Conservation (phyloP, 1,140 invertebrate genomes). For the Leptoteleia sp. region DNA sequence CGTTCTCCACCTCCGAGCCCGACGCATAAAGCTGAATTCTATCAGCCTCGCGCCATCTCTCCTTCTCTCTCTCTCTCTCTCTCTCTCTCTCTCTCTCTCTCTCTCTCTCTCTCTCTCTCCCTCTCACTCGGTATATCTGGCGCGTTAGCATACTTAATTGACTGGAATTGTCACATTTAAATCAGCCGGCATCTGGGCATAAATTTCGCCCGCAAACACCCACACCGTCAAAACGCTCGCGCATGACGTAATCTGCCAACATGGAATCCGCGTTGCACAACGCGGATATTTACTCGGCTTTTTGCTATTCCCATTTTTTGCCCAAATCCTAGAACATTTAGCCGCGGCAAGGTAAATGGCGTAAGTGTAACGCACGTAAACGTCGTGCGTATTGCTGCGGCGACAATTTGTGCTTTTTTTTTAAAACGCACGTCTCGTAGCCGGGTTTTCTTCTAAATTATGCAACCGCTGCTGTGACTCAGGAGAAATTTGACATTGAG, state of each 20-base stretch:
- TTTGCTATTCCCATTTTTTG: conserved; percentile 13
- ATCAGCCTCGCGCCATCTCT: conserved; percentile 49
- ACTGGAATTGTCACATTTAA: conserved; percentile 64
- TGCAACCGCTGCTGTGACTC: no score
- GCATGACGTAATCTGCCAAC: conserved; percentile 25
- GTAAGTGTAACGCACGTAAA: no score
- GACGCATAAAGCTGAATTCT: conserved; percentile 48
- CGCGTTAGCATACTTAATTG: conserved; percentile 60
- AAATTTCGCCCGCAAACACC: conserved; percentile 57
- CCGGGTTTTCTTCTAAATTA: no score
- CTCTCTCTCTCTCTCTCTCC: conserved; percentile 5
- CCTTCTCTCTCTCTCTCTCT: no score
- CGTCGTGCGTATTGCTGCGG: no score
- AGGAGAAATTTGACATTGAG: no score
- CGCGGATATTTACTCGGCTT: conserved; percentile 10
- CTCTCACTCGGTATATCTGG: conserved; percentile 41
- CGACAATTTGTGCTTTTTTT: no score
- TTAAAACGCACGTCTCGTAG: no score
- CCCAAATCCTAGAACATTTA: neutral
- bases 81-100: no score
- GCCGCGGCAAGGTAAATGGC: no score
- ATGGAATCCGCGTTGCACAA: conserved; percentile 46
- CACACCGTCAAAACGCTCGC: conserved; percentile 47
- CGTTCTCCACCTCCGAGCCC: conserved; percentile 14
- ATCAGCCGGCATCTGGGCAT: conserved; percentile 58